phyloP scores from a whole-genome alignment of 2,888 invertebrate genomes.

The Cyclophora albipunctata region DNA sequence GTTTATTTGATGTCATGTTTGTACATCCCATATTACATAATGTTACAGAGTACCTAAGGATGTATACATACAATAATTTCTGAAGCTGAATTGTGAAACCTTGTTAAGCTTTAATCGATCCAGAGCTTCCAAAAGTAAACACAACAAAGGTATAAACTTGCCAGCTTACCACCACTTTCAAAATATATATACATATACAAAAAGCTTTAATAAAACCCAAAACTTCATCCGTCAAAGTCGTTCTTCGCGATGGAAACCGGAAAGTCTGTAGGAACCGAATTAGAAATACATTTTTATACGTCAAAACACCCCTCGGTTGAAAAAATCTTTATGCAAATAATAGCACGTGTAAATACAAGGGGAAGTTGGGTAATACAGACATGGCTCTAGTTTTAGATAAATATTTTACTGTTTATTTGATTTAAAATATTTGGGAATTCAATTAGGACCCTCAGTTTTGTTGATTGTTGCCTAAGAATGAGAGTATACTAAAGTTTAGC shows the following conservation, averaged over 20 bases:
- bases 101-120: too few species aligned
- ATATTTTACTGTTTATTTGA: constrained; percentile 1
- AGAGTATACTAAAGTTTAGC: too few species aligned
- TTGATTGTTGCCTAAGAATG: too few species aligned
- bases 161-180: too few species aligned
- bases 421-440: neutral
- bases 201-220: constrained; percentile 34
- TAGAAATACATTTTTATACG: constrained; percentile 72
- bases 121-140: too few species aligned
- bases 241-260: constrained; percentile 49
- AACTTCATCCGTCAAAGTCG: constrained; percentile 65
- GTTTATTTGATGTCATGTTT: too few species aligned
- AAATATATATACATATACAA: too few species aligned
- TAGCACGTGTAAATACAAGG: constrained; percentile 68
- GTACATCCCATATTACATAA: too few species aligned
- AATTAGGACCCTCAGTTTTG: neutral
- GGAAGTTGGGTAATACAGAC: constrained; percentile 40
- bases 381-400: neutral
- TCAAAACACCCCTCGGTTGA: constrained; percentile 53
- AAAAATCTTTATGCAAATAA: constrained; percentile 73
- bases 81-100: too few species aligned
- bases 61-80: too few species aligned
- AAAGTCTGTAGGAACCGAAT: constrained; percentile 62
- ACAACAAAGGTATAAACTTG: too few species aligned
- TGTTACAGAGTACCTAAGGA: too few species aligned